These are phyloP conservation scores for Cheirogaleus major DNA, from an alignment of 2,797 vertebrate species.

Conservation along the genomic window DNA sequence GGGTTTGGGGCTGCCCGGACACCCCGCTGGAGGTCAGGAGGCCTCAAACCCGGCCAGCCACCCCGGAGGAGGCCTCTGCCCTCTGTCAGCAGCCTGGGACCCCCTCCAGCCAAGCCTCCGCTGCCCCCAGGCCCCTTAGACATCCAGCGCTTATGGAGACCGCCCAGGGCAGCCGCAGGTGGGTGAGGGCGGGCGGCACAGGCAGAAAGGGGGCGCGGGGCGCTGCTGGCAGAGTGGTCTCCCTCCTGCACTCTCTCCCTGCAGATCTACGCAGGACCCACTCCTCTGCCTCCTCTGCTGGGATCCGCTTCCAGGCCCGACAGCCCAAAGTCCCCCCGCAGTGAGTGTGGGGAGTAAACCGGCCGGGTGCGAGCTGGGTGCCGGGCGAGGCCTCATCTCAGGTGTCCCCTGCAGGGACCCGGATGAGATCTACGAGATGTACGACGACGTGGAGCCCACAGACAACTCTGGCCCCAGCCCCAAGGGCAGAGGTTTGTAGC, in stretches of 20 bases:
- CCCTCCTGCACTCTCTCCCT: background rate
- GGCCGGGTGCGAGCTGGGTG: background rate
- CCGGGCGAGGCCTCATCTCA: background rate
- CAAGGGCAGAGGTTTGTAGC: constrained; percentile 61
- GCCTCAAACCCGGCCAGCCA: background rate
- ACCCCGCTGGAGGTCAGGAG: background rate
- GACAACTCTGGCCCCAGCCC: background rate
- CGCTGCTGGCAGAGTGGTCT: background rate
- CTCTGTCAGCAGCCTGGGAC: constrained; percentile 62
- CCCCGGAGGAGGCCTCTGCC: constrained; percentile 68
- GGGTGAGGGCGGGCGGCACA: background rate
- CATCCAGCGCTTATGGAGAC: constrained; percentile 48
- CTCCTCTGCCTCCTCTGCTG: background rate
- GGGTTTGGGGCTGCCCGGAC: background rate
- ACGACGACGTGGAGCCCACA: constrained; percentile 35
- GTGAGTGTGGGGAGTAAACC: constrained; percentile 50
- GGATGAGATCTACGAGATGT: constrained; percentile 64
- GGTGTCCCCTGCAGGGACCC: constrained; percentile 36
- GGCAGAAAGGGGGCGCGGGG: background rate
- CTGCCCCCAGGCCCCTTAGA: constrained; percentile 59
- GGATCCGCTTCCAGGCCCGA: background rate
- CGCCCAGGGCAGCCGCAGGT: constrained; percentile 41
- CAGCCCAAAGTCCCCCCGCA: background rate
- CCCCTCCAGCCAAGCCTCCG: constrained; percentile 71
- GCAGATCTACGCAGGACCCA: background rate